These are phyloP conservation scores for Tyrophagus putrescentiae DNA, from an alignment of 1,140 invertebrate genomes.

Conservation along the genomic window DNA sequence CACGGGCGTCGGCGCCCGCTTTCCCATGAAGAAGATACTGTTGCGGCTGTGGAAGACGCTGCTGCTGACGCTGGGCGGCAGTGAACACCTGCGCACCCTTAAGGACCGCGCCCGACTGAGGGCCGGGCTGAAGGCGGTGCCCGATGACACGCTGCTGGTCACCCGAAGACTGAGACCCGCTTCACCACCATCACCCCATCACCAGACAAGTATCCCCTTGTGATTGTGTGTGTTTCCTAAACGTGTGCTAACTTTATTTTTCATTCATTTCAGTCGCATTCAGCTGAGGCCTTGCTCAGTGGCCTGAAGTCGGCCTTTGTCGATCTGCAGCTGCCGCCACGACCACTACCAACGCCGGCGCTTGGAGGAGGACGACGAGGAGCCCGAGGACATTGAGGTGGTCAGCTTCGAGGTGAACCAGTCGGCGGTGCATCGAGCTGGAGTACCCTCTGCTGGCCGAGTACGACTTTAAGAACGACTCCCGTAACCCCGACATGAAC, in stretches of 20 bases:
- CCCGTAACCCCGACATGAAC: conserved; percentile 81
- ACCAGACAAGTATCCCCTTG: too few species aligned
- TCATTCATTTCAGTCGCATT: too few species aligned
- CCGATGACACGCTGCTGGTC: conserved; percentile 85
- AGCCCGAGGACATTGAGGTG: conserved; percentile 44
- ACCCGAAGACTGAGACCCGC: conserved; percentile 80
- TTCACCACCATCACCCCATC: conserved; percentile 79
- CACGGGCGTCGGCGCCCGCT: conserved; percentile 66
- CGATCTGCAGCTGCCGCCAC: too few species aligned
- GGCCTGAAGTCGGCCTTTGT: too few species aligned
- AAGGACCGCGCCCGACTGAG: conserved; percentile 57
- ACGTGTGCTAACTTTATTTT: too few species aligned
- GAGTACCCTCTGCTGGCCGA: conserved; percentile 94
- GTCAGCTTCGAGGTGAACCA: conserved; percentile 87
- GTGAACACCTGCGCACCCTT: conserved; percentile 54
- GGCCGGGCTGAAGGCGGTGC: conserved; percentile 52
- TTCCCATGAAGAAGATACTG: conserved; percentile 93
- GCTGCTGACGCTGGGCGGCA: conserved; percentile 65
- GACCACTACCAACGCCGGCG: too few species aligned
- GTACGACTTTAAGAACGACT: conserved; percentile 98
- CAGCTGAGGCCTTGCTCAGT: too few species aligned
- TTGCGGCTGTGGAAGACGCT: conserved; percentile 90
- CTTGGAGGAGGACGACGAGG: conserved; percentile 89
- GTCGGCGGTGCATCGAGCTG: conserved; percentile 78
- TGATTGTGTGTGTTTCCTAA: too few species aligned